Conservation (phyloP, 2,113 vertebrate species). For the Clupea harengus region DNA sequence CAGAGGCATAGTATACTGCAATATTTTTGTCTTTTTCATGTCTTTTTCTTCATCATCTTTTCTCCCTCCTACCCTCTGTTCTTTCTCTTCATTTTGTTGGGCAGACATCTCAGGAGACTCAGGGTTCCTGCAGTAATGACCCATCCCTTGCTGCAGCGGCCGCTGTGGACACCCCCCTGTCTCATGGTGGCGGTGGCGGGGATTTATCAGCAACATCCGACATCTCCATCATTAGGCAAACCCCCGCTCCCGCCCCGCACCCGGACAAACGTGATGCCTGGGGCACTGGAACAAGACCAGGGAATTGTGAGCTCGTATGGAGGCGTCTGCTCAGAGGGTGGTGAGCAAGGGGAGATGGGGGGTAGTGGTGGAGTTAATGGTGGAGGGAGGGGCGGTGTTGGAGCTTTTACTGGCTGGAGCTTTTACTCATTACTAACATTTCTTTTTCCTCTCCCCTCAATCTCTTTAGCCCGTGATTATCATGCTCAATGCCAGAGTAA, state of each 20-base stretch:
- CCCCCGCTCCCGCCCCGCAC: neutral
- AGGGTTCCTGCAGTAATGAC: constrained; percentile 43
- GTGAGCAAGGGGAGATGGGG: neutral
- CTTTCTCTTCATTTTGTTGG: neutral
- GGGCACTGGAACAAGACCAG: constrained; percentile 40
- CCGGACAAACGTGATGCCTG: neutral
- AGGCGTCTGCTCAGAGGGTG: neutral
- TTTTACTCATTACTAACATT: constrained; percentile 19
- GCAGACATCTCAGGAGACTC: neutral
- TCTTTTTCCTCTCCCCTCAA: constrained; percentile 44
- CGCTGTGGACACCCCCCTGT: constrained; percentile 55
- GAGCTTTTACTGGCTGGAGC: neutral
- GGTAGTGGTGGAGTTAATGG: constrained; percentile 25
- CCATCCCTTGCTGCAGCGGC: constrained; percentile 52
- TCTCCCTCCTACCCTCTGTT: neutral
- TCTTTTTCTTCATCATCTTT: neutral
- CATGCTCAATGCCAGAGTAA: constrained; percentile 47
- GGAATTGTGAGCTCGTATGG: neutral
- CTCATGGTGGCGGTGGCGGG: neutral
- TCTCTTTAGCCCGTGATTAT: constrained; percentile 54
- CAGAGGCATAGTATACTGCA: neutral
- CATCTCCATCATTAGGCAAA: constrained; percentile 59
- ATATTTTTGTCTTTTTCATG: neutral
- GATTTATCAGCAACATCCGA: constrained; percentile 63
- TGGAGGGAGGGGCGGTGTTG: neutral